Base-by-base conservation (phyloP, 1,140 invertebrate genomes). In the Drosophila pseudoobscura region DNA sequence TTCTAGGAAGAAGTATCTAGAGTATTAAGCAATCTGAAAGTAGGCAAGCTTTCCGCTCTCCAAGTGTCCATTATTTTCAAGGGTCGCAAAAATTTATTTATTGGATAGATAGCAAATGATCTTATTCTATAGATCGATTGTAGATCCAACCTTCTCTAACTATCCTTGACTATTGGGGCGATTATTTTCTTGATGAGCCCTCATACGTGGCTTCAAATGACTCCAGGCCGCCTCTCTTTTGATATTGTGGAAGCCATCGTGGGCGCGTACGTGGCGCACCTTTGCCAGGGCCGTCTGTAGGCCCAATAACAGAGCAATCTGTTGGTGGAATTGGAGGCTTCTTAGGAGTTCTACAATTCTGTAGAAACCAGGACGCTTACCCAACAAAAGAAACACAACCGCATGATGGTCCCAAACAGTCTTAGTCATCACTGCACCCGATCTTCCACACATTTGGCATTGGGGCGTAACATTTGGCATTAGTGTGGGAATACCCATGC, bases 171-270 rank as follows among this genome's bases (percentile, higher is more conserved):
- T 5, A 43, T 52, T 41, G 52, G n/a, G 11, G 13, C 9, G 35
- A 46, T 58, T 20, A 3, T 41, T 45, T 6, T 8, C 20, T 29
- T 65, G 49, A 46, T 72, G 54, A 3, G 49, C 29, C 43, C 24
- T 45, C 39, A 45, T 44, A 57, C 41, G 69, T 59, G 66, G 31
- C 50, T 24, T 24, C 3, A 24, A 54, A 20, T 70, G 39, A 15
- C 26, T 39, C 46, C 41, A 58, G n/a, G 8, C 3, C 31, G 49
- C 6, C 24, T 20, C 51, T 71, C 51, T 47, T 15, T 71, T 9
- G 11, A 62, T 56, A 13, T 51, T 49, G 46, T 73, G 66, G 39
- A 54, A 80, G 6, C 72, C 72, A 60, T 76, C 66, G 45, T 76
- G 72, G n/a, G 35, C 60, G 15, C 49, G 41, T 1, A 45, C 58